Evolutionary conservation across 2,888 invertebrate genomes (phyloP).

Genomic region (Heliconius aoede): DNA sequence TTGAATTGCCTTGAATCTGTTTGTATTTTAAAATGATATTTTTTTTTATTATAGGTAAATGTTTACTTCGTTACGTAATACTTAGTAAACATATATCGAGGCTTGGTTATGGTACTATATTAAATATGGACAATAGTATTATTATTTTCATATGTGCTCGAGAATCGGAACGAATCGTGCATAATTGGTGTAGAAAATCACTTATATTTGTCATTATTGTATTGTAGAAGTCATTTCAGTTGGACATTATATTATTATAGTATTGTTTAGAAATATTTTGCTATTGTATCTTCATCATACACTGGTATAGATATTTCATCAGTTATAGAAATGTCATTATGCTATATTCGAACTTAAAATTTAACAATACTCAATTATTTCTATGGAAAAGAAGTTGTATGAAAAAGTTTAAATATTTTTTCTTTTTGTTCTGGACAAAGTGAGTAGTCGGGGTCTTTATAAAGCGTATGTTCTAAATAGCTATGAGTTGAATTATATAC

Average conservation of each 20-base stretch:
- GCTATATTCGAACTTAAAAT: not conserved
- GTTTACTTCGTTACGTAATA: not conserved
- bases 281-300: not conserved
- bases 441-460: not conserved
- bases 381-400: no score
- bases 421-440: no score
- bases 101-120: not conserved
- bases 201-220: constrained; percentile 1
- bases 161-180: not conserved
- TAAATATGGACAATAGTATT: not conserved
- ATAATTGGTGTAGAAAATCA: constrained; percentile 6
- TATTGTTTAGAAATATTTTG: constrained; percentile 12
- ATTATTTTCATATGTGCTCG: not conserved
- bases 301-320: not conserved
- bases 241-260: not conserved
- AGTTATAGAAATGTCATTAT: not conserved
- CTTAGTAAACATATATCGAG: not conserved
- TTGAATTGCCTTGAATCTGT: not conserved
- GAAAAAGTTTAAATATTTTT: no score
- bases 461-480: not conserved
- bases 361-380: not conserved
- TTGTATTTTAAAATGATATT: not conserved
- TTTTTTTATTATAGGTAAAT: not conserved
- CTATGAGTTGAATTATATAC: not conserved
- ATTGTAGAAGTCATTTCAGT: not conserved